Percentiles rank a stretch among this genome's conserved stretches.
These are phyloP conservation scores for Nyctibius bracteatus DNA, from an alignment of 2,113 vertebrate species.

Conservation along the genomic window DNA sequence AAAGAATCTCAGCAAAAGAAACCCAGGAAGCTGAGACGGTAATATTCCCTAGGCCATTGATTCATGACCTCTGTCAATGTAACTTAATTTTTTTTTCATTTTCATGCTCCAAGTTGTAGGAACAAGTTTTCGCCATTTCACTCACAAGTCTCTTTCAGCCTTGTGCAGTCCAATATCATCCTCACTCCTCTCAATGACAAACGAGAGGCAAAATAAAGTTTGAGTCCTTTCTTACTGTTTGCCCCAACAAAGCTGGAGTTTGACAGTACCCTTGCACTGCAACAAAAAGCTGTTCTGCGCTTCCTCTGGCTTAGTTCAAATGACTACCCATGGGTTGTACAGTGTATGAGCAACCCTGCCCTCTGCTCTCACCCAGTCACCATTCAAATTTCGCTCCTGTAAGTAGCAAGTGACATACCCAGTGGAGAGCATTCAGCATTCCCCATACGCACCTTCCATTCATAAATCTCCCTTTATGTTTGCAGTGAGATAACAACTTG, in stretches of 20 bases:
- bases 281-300: background rate
- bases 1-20: background rate
- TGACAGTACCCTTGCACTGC: background rate
- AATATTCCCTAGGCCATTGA: background rate
- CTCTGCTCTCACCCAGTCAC: background rate
- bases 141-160: background rate
- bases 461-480: background rate
- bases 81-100: background rate
- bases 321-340: background rate
- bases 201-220: background rate
- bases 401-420: background rate
- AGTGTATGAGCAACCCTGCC: background rate
- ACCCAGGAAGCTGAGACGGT: background rate
- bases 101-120: background rate
- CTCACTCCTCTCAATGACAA: background rate
- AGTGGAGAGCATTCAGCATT: background rate
- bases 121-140: background rate
- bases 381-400: background rate
- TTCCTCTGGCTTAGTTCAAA: background rate
- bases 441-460: background rate
- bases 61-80: background rate
- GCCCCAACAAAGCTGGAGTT: background rate
- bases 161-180: background rate
- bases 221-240: background rate
- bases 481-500: background rate